A percentile compares a stretch with the other conserved stretches of the same genome.
These are phyloP conservation scores for Temnothorax unifasciatus DNA, from an alignment of 2,888 invertebrate species.

Conservation along the genomic window DNA sequence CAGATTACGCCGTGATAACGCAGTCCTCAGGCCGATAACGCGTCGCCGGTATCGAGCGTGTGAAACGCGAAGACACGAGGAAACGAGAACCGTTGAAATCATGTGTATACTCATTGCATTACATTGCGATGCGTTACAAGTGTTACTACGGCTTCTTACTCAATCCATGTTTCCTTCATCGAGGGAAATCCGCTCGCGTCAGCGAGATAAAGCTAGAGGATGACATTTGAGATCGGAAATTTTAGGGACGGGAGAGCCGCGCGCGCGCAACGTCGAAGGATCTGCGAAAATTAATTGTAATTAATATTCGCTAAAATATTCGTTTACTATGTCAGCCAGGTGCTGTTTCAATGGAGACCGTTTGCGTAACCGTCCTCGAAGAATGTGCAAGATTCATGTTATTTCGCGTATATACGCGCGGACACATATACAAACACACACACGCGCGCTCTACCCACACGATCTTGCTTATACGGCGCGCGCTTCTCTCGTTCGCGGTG, in stretches of 20 bases:
- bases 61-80: not conserved
- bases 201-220: not conserved
- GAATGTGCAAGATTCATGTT: constrained; percentile 54
- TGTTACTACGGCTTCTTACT: not conserved
- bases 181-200: not conserved
- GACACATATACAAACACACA: not conserved
- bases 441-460: constrained; percentile 56
- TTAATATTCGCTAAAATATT: constrained; percentile 13
- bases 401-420: constrained; percentile 25
- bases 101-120: not conserved
- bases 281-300: constrained; percentile 8
- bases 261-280: not conserved
- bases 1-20: constrained; percentile 61
- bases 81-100: not conserved
- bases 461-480: constrained; percentile 36
- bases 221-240: not conserved
- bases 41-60: constrained; percentile 17
- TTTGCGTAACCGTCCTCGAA: constrained; percentile 48
- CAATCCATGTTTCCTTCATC: not conserved
- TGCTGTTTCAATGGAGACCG: constrained; percentile 32
- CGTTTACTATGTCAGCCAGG: constrained; percentile 15
- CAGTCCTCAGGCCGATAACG: constrained; percentile 60
- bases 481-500: constrained; percentile 41
- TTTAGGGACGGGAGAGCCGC: not conserved
- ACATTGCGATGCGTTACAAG: not conserved